A percentile compares a stretch with the other conserved stretches of the same genome.
phyloP scores from a whole-genome alignment of 1,140 invertebrate genomes.

The Achatina immaculata region DNA sequence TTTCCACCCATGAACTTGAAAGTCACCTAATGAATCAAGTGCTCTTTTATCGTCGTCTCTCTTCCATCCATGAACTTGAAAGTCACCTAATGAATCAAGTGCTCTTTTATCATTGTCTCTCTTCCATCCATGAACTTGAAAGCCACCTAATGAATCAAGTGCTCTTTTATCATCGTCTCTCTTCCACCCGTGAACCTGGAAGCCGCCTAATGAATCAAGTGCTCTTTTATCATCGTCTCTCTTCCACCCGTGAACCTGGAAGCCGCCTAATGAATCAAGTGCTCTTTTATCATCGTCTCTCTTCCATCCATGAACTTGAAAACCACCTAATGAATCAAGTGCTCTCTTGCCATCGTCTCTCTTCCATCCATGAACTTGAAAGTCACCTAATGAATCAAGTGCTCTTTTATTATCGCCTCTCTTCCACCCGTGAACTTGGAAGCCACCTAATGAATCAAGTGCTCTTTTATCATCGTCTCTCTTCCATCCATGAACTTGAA shows the following conservation, averaged over 20 bases:
- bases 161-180: slow-evolving; percentile 12
- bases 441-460: not conserved
- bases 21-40: not conserved
- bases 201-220: slow-evolving; percentile 7
- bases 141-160: slow-evolving; percentile 11
- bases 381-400: not conserved
- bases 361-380: not conserved
- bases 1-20: not conserved
- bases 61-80: slow-evolving; percentile 11
- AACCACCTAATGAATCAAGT: slow-evolving; percentile 18
- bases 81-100: slow-evolving; percentile 4
- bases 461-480: slow-evolving; percentile 4
- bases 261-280: slow-evolving; percentile 1
- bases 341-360: slow-evolving; percentile 3
- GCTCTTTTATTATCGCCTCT: not conserved
- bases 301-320: slow-evolving; percentile 5
- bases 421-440: slow-evolving; percentile 2
- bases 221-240: slow-evolving; percentile 14
- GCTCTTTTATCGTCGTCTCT: slow-evolving; percentile 1
- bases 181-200: slow-evolving; percentile 4
- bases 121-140: slow-evolving; percentile 4
- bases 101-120: slow-evolving; percentile 2
- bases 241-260: slow-evolving; percentile 5
- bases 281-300: slow-evolving; percentile 12
- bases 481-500: slow-evolving; percentile 8